A percentile compares a stretch with the other conserved stretches of the same genome.
Evolutionary conservation across 1,140 invertebrate genomes (phyloP).

Genomic region (Pseudachorutes palmiensis): DNA sequence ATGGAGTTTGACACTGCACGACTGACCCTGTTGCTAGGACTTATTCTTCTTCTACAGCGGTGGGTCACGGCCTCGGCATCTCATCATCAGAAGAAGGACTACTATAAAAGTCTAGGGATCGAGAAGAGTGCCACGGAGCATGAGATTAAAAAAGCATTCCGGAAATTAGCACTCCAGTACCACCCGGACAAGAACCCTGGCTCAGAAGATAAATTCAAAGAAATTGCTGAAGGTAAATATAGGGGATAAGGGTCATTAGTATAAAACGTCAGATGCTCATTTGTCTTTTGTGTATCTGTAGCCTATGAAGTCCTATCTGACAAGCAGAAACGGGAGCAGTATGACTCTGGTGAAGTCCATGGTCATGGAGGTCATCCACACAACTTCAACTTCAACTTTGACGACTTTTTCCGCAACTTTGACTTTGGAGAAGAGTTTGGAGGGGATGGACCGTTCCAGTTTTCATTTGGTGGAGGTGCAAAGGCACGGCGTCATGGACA

Average conservation of each 20-base stretch:
- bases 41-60: neutral
- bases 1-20: neutral
- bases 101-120: conserved; percentile 45
- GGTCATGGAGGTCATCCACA: conserved; percentile 17
- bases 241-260: neutral
- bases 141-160: conserved; percentile 51
- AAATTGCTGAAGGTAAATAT: conserved; percentile 44
- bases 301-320: conserved; percentile 60
- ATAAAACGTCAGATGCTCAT: too few relatives aligned
- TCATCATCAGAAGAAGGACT: conserved; percentile 39
- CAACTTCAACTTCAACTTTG: conserved; percentile 35
- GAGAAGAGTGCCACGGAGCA: conserved; percentile 41
- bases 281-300: conserved; percentile 4
- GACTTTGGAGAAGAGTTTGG: conserved; percentile 30
- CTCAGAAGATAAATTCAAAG: conserved; percentile 44
- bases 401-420: conserved; percentile 36
- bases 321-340: conserved; percentile 54
- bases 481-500: conserved; percentile 9
- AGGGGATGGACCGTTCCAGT: conserved; percentile 26
- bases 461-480: conserved; percentile 24
- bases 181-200: conserved; percentile 48
- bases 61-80: conserved; percentile 2
- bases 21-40: neutral
- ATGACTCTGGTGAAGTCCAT: conserved; percentile 55
- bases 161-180: conserved; percentile 48